Conservation (phyloP, 2,113 vertebrate species). For the Ageneiosus marmoratus region DNA sequence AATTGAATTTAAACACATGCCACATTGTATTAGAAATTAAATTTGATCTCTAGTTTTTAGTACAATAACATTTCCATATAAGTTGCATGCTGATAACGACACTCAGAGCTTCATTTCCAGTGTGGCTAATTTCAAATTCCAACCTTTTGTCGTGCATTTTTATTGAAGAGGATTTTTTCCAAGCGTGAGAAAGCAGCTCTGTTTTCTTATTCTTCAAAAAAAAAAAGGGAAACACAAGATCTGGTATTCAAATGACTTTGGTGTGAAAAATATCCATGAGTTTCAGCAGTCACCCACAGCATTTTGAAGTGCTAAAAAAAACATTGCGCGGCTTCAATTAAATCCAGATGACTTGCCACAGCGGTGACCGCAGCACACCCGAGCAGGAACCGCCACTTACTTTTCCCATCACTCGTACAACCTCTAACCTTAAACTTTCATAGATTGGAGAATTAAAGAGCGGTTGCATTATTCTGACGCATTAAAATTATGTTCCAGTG, state of each 20-base stretch:
- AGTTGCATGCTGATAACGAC: constrained; percentile 22
- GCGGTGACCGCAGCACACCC: constrained; percentile 40
- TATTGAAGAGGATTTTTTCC: not conserved
- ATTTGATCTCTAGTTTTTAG: constrained; percentile 27
- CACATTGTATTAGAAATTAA: constrained; percentile 29
- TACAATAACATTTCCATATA: constrained; percentile 23
- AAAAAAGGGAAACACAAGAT: not conserved
- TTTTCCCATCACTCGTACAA: constrained; percentile 21
- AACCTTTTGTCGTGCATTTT: not conserved
- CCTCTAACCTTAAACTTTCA: constrained; percentile 35
- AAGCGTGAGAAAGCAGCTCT: not conserved
- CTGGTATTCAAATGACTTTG: not conserved
- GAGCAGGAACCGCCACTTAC: constrained; percentile 25
- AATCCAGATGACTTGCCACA: constrained; percentile 43
- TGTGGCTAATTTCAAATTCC: not conserved
- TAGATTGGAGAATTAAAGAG: constrained; percentile 52
- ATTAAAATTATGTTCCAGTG: constrained; percentile 62
- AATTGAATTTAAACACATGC: constrained; percentile 40
- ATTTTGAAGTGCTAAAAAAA: constrained; percentile 37
- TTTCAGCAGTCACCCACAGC: constrained; percentile 12
- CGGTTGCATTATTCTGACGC: constrained; percentile 53
- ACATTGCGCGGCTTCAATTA: constrained; percentile 20
- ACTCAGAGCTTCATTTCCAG: not conserved
- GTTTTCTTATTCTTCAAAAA: not conserved
- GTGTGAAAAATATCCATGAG: constrained; percentile 22